Base-by-base conservation (phyloP, 2,797 vertebrate genomes). In the Acrocephalus scirpaceus region DNA sequence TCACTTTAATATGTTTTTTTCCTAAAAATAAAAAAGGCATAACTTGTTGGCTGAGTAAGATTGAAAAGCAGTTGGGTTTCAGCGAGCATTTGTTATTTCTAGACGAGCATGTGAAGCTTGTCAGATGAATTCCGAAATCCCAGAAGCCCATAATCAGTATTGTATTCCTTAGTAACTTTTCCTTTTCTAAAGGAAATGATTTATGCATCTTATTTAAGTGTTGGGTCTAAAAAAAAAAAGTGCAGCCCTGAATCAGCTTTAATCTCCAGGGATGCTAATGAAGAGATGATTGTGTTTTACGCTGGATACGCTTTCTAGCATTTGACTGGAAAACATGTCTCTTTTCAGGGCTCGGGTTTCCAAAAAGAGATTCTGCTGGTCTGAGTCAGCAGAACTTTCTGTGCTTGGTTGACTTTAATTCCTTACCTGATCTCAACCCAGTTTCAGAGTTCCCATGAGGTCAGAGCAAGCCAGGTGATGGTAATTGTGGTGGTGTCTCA, bases 331-430 rank as follows among this genome's bases (percentile, higher is more conserved):
- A 92, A 80, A 80, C 11, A 23, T n/a, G 27, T 74, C 64, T 82
- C 56, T 87, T 89, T 60, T 48, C 65, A 77, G 56, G 67, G 36
- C 30, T 86, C 20, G 21, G n/a, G 44, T 82, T 82, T 94, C 94
- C 56, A 45, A 36, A 88, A 56, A 56, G 56, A 78, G 23, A 34
- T 73, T 73, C n/a, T 56, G 50, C 1, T 5, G 34, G 36, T 56
- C 60, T 76, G 74, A 94, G 53, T 93, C 90, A 90, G 90, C 81
- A 93, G 76, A 88, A 75, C 54, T 77, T 81, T 76, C 50, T 72
- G 50, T 66, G 82, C 70, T 72, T 76, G 11, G 50, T 30, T 85
- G n/a, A 51, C 65, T 86, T 81, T n/a, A 75, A 78, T 84, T 62
- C 72, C 30, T 54, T 45, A 54, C 40, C 32, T 65, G 92, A 61